A percentile compares a stretch with the other conserved stretches of the same genome.
Conservation (phyloP, 2,888 invertebrate genomes). For the Phlogophora meticulosa region DNA sequence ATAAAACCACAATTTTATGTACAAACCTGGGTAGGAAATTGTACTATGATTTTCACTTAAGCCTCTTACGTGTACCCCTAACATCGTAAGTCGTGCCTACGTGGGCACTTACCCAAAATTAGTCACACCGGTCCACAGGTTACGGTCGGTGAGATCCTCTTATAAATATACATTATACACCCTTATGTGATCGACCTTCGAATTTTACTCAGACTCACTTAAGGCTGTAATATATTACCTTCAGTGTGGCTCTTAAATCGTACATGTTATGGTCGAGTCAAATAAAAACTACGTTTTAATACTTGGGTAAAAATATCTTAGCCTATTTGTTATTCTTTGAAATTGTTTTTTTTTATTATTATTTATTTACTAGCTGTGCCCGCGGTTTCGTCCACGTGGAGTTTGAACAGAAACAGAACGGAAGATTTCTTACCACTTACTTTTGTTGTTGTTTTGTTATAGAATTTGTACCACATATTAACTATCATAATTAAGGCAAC, state of each 20-base stretch:
- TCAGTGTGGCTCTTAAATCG: slow-evolving; percentile 22
- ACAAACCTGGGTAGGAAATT: slow-evolving; percentile 71
- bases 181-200: slow-evolving; percentile 59
- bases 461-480: too few species aligned
- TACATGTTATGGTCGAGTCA: slow-evolving; percentile 15
- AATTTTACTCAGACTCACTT: slow-evolving; percentile 58
- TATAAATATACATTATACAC: slow-evolving; percentile 70
- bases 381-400: too few species aligned
- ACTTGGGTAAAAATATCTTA: neutral
- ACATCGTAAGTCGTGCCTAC: slow-evolving; percentile 73
- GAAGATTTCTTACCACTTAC: too few species aligned
- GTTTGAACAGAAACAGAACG: too few species aligned
- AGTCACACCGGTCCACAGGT: slow-evolving; percentile 73
- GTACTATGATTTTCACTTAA: slow-evolving; percentile 78
- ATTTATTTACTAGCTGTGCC: too few species aligned
- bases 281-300: slow-evolving; percentile 13
- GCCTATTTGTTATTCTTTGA: too few species aligned
- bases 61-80: slow-evolving; percentile 74
- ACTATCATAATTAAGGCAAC: too few species aligned
- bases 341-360: too few species aligned
- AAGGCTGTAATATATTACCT: slow-evolving; percentile 36
- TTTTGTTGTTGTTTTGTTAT: too few species aligned
- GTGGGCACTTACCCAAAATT: slow-evolving; percentile 80
- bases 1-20: slow-evolving; percentile 60
- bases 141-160: slow-evolving; percentile 65